Conservation (phyloP, 2,888 invertebrate genomes). For the Dichetophora obliterata region DNA sequence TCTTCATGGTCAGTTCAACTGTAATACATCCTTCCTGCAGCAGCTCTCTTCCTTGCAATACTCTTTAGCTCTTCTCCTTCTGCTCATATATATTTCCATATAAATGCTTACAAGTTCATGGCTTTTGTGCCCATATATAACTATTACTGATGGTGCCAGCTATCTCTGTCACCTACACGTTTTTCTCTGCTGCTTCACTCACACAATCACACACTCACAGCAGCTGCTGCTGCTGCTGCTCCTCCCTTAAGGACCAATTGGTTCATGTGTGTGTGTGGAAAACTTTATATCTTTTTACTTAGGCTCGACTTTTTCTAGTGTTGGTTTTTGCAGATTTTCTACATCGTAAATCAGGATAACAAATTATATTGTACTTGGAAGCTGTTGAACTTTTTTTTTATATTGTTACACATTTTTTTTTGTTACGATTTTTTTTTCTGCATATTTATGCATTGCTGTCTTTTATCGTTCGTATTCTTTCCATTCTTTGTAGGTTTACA, state of each 20-base stretch:
- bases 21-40: conserved; percentile 19
- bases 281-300: not conserved
- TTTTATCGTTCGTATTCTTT: not conserved
- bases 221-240: not conserved
- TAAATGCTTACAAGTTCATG: conserved; percentile 22
- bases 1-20: conserved; percentile 34
- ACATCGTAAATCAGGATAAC: conserved; percentile 49
- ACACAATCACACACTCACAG: not conserved
- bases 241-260: no score
- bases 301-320: conserved; percentile 22
- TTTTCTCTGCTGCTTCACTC: not conserved
- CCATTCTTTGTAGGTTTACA: not conserved
- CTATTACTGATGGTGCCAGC: not conserved
- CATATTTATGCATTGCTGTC: not conserved
- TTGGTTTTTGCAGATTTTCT: conserved; percentile 22
- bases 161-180: not conserved
- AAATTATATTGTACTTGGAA: conserved; percentile 48
- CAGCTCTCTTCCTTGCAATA: not conserved
- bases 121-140: conserved; percentile 7
- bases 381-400: conserved; percentile 33
- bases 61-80: not conserved
- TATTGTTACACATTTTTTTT: not conserved
- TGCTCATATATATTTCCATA: conserved; percentile 25
- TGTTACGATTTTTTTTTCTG: conserved; percentile 4
- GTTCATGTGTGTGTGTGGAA: not conserved